These are phyloP conservation scores for Pleuronectes platessa DNA, from an alignment of 2,113 vertebrate species.

Conservation along the genomic window DNA sequence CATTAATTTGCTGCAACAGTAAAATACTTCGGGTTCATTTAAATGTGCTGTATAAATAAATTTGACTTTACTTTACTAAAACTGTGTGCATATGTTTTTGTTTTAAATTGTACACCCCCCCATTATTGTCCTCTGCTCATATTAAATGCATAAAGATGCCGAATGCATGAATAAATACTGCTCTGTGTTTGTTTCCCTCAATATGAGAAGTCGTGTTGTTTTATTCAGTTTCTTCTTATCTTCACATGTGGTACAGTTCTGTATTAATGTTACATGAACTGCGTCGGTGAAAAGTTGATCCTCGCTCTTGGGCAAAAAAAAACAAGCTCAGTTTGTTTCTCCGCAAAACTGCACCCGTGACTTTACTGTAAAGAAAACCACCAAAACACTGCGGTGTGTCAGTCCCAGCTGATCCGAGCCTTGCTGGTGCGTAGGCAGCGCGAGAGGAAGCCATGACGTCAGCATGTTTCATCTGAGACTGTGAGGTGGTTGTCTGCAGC, in stretches of 20 bases:
- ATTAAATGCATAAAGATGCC: background rate
- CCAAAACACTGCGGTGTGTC: conserved; percentile 20
- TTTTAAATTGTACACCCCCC: no score
- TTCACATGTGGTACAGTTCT: background rate
- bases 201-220: background rate
- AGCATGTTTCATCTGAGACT: background rate
- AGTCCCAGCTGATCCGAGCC: conserved; percentile 12
- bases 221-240: background rate
- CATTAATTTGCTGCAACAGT: no score
- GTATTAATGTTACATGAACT: background rate
- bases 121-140: background rate
- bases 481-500: background rate
- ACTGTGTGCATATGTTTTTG: no score
- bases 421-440: conserved; percentile 35
- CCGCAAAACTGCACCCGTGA: background rate
- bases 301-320: background rate
- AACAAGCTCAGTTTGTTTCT: background rate
- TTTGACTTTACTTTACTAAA: background rate
- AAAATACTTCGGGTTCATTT: no score
- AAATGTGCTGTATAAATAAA: no score
- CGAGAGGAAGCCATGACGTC: conserved; percentile 70
- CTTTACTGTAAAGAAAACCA: conserved; percentile 34
- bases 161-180: background rate
- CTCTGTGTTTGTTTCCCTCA: background rate
- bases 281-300: background rate